These are phyloP conservation scores for Acanthococcus lagerstroemiae DNA, from an alignment of 2,888 invertebrate species.

Conservation along the genomic window DNA sequence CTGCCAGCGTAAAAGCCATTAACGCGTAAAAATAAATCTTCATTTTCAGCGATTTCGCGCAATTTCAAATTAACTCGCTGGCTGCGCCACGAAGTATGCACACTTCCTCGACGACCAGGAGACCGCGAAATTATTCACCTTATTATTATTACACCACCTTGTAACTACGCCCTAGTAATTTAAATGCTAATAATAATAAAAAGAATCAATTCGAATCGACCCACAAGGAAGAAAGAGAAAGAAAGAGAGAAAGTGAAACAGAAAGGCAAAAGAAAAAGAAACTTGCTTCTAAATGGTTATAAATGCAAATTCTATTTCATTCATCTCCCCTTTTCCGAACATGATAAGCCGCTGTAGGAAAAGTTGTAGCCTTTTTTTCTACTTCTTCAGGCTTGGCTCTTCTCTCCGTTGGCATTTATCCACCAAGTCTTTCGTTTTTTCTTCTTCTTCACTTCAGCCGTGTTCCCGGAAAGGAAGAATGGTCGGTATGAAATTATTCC, in stretches of 20 bases:
- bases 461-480: background rate
- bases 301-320: conserved; percentile 39
- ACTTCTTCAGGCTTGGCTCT: background rate
- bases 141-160: background rate
- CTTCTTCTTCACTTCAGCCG: too few species aligned
- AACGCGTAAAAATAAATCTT: background rate
- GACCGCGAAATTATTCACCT: conserved; percentile 14
- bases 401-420: conserved; percentile 5
- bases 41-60: background rate
- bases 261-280: background rate
- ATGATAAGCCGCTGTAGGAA: conserved; percentile 2
- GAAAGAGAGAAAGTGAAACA: too few species aligned
- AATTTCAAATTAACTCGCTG: background rate
- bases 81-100: too few species aligned
- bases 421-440: conserved; percentile 5
- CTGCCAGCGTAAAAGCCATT: too few species aligned
- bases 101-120: background rate
- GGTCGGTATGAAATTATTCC: conserved; percentile 10
- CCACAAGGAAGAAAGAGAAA: too few species aligned
- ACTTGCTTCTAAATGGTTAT: conserved; percentile 13
- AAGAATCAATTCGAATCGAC: too few species aligned
- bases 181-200: conserved; percentile 24
- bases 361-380: background rate
- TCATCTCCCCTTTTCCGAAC: conserved; percentile 30
- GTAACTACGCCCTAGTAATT: background rate